These are phyloP conservation scores for Chironomus tepperi DNA, from an alignment of 1,140 invertebrate species.

Conservation along the genomic window DNA sequence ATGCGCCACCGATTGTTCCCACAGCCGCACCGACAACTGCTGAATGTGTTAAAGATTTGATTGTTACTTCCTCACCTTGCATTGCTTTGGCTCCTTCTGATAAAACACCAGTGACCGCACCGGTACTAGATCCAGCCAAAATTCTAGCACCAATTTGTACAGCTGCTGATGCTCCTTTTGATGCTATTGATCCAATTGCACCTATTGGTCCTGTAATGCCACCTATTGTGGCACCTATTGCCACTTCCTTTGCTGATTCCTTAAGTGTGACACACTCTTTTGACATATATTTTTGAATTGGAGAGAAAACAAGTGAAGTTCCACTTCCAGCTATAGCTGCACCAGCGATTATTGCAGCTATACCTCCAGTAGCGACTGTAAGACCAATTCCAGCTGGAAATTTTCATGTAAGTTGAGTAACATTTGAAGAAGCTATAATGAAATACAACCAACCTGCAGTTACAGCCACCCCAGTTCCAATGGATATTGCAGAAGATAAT, in stretches of 20 bases:
- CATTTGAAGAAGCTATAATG: not conserved
- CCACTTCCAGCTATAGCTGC: not conserved
- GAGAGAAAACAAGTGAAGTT: not conserved
- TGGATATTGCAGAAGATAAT: not conserved
- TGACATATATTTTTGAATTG: not conserved
- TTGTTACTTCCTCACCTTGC: not conserved
- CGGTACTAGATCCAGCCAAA: not conserved
- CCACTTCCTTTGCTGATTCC: not conserved
- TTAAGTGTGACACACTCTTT: not conserved
- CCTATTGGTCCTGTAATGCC: not conserved
- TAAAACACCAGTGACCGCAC: not conserved
- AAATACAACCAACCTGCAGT: not conserved
- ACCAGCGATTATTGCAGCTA: not conserved
- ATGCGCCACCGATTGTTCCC: not conserved
- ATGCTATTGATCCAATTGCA: not conserved
- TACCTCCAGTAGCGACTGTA: not conserved
- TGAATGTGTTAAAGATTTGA: not conserved
- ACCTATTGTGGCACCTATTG: not conserved
- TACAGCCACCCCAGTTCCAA: not conserved
- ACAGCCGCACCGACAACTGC: not conserved
- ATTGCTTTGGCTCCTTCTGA: not conserved
- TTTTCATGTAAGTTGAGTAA: not conserved
- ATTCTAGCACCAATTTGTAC: not conserved
- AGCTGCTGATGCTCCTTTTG: not conserved
- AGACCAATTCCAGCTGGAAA: not conserved